Evolutionary conservation across 2,797 vertebrate species (phyloP).

Genomic region (Sebastolobus alascanus): DNA sequence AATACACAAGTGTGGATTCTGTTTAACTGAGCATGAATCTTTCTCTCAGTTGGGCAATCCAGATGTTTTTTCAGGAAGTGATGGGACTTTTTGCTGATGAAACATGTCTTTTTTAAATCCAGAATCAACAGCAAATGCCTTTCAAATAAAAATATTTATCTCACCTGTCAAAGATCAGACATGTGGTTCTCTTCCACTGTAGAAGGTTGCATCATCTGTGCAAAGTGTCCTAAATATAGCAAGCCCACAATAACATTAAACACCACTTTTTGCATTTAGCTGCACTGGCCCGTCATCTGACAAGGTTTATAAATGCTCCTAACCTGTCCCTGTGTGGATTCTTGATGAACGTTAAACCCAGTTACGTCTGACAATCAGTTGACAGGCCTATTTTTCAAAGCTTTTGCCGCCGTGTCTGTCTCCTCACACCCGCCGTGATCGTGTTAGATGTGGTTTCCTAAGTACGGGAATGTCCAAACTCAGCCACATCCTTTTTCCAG

Average conservation of each 20-base stretch:
- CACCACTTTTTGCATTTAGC: constrained; percentile 62
- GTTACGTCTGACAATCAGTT: constrained; percentile 69
- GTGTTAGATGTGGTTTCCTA: constrained; percentile 81
- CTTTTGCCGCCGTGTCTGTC: constrained; percentile 55
- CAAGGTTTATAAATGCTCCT: constrained; percentile 50
- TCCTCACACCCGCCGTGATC: constrained; percentile 65
- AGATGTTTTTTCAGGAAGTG: constrained; percentile 4
- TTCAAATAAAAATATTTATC: neutral
- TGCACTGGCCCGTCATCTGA: constrained; percentile 44
- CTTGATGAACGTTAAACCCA: constrained; percentile 73
- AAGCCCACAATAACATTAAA: constrained; percentile 52
- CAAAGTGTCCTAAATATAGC: constrained; percentile 50
- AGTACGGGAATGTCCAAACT: constrained; percentile 82
- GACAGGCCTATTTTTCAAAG: constrained; percentile 72
- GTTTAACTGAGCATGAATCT: constrained; percentile 17
- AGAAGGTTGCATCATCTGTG: neutral
- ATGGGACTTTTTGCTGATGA: constrained; percentile 12
- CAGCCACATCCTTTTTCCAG: constrained; percentile 79
- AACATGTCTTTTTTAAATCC: neutral
- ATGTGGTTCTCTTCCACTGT: neutral
- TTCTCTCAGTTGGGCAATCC: neutral
- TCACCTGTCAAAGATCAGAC: neutral
- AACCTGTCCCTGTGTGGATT: constrained; percentile 62
- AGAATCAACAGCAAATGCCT: neutral
- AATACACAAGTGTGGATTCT: constrained; percentile 17